phyloP scores from a whole-genome alignment of 2,113 vertebrate genomes.

The Arizona elegans region DNA sequence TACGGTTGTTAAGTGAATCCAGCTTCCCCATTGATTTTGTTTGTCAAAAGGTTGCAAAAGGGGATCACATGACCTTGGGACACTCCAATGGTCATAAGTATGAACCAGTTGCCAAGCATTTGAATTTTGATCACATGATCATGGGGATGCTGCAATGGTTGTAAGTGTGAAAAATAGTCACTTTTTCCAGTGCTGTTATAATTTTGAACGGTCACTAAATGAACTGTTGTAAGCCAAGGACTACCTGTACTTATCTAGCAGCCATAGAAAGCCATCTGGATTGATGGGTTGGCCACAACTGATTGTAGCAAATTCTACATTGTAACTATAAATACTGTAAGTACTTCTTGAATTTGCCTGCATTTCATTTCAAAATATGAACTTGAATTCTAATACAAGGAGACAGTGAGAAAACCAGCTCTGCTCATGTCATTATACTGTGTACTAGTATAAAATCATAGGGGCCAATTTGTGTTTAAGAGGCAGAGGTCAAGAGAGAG shows the following conservation, averaged over 20 bases:
- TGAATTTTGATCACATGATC: too few species aligned
- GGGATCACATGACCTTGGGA: too few species aligned
- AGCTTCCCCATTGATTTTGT: too few species aligned
- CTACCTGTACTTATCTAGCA: neutral
- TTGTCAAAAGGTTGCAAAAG: too few species aligned
- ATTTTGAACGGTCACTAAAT: too few species aligned
- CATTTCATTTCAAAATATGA: neutral
- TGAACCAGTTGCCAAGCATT: too few species aligned
- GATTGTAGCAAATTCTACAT: neutral
- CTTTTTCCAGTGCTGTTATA: too few species aligned
- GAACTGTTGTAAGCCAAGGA: too few species aligned
- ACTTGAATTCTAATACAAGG: neutral
- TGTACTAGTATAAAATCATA: neutral
- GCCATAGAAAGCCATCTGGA: neutral
- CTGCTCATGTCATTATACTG: neutral
- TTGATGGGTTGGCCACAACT: neutral
- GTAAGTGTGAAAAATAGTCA: too few species aligned
- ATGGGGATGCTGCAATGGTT: too few species aligned
- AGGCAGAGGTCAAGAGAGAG: neutral
- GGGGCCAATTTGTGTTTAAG: neutral
- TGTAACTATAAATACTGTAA: neutral
- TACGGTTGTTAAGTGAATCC: too few species aligned
- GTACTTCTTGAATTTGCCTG: neutral
- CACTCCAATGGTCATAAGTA: too few species aligned
- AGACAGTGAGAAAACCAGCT: neutral